These are phyloP conservation scores for Lycorma delicatula DNA, from an alignment of 1,140 invertebrate genomes.

Conservation along the genomic window DNA sequence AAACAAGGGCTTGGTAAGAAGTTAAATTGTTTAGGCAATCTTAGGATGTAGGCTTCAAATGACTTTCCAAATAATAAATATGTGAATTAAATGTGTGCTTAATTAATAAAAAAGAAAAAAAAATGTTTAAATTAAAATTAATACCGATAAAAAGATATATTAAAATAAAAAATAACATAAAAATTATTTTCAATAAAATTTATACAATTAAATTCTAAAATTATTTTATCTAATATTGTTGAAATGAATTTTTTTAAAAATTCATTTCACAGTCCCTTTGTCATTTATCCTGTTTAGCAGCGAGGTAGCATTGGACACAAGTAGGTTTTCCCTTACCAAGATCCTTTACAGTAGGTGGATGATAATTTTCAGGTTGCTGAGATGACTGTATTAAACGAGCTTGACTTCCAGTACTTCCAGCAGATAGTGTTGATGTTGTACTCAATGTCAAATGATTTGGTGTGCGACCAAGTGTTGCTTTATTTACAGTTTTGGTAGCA, in stretches of 20 bases:
- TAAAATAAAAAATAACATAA: too few relatives aligned
- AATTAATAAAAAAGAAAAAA: too few relatives aligned
- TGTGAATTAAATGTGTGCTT: too few relatives aligned
- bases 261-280: slow-evolving; percentile 15
- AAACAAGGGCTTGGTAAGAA: too few relatives aligned
- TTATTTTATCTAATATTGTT: too few relatives aligned
- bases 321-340: slow-evolving; percentile 53
- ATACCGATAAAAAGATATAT: too few relatives aligned
- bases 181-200: too few relatives aligned
- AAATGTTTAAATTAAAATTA: too few relatives aligned
- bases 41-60: too few relatives aligned
- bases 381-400: slow-evolving; percentile 88
- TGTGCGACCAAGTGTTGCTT: slow-evolving; percentile 66
- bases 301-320: slow-evolving; percentile 15
- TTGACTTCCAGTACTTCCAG: slow-evolving; percentile 86
- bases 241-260: slow-evolving; percentile 16
- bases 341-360: slow-evolving; percentile 73
- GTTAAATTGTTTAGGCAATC: too few relatives aligned
- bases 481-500: slow-evolving; percentile 19
- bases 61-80: too few relatives aligned
- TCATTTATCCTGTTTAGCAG: slow-evolving; percentile 11
- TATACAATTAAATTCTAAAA: too few relatives aligned
- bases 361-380: slow-evolving; percentile 82
- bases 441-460: slow-evolving; percentile 87
- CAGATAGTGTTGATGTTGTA: slow-evolving; percentile 87